Evolutionary conservation across 2,888 invertebrate genomes (phyloP).

Genomic region (Epinotia nisella): DNA sequence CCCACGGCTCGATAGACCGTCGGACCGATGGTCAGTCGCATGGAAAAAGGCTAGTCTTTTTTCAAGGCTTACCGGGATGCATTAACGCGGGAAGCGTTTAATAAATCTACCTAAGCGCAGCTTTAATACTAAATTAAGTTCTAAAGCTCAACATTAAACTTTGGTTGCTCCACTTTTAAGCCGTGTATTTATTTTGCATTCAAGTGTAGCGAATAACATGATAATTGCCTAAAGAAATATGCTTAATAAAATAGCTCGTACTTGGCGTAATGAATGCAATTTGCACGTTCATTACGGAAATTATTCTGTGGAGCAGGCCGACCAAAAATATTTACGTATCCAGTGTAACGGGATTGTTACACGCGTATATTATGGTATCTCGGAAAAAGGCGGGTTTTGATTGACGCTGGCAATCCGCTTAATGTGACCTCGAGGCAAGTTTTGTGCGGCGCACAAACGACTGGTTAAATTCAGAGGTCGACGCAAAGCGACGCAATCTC

Average conservation of each 20-base stretch:
- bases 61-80: conserved; percentile 44
- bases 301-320: conserved; percentile 32
- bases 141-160: conserved; percentile 35
- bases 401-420: conserved; percentile 83
- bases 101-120: conserved; percentile 43
- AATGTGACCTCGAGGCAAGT: conserved; percentile 83
- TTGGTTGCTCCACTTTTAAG: conserved; percentile 34
- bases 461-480: conserved; percentile 83
- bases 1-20: conserved; percentile 67
- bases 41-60: conserved; percentile 64
- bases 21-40: conserved; percentile 56
- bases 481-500: conserved; percentile 82
- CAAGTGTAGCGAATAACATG: conserved; percentile 5
- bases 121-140: conserved; percentile 43
- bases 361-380: conserved; percentile 67
- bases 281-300: conserved; percentile 38
- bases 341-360: conserved; percentile 60
- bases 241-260: conserved; percentile 27
- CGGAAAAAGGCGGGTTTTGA: conserved; percentile 80
- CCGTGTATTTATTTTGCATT: conserved; percentile 21
- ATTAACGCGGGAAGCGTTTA: conserved; percentile 44
- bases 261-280: conserved; percentile 38
- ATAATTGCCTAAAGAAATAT: conserved; percentile 32
- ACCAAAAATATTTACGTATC: conserved; percentile 50
- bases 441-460: conserved; percentile 78